Evolutionary conservation across 2,888 invertebrate genomes (phyloP).

Genomic region (Candidula unifasciata): DNA sequence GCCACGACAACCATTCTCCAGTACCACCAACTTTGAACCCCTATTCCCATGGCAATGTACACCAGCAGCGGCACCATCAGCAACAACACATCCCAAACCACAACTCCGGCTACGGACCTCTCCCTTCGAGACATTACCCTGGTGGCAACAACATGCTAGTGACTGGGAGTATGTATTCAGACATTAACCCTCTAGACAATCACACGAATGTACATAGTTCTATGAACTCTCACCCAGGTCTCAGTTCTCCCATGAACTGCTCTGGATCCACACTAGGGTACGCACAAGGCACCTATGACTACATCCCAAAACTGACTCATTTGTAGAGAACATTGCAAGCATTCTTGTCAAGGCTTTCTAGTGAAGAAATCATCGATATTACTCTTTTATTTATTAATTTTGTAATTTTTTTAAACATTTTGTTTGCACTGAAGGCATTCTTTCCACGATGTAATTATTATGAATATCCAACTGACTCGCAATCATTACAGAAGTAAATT

Average conservation of each 20-base stretch:
- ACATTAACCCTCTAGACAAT: constrained; percentile 63
- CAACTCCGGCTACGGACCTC: constrained; percentile 46
- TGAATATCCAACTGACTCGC: no score
- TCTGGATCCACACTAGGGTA: constrained; percentile 65
- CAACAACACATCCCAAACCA: constrained; percentile 53
- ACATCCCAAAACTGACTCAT: constrained; percentile 74
- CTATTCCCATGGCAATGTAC: constrained; percentile 10
- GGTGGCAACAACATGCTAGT: constrained; percentile 58
- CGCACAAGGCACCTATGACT: constrained; percentile 68
- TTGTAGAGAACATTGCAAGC: constrained; percentile 56
- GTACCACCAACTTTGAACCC: constrained; percentile 11
- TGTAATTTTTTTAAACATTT: no score
- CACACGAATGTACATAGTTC: constrained; percentile 59
- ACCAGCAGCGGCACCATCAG: constrained; percentile 45
- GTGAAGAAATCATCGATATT: background rate
- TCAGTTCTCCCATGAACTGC: constrained; percentile 65
- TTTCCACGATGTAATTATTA: no score
- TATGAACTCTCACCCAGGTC: constrained; percentile 62
- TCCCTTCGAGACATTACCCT: constrained; percentile 55
- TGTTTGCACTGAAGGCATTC: no score
- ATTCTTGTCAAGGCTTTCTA: background rate
- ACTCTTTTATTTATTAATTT: background rate
- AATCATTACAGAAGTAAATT: no score
- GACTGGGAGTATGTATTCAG: constrained; percentile 63
- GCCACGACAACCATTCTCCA: background rate